Base-by-base conservation (phyloP, 1,140 invertebrate species). In the Drosophila gunungcola region DNA sequence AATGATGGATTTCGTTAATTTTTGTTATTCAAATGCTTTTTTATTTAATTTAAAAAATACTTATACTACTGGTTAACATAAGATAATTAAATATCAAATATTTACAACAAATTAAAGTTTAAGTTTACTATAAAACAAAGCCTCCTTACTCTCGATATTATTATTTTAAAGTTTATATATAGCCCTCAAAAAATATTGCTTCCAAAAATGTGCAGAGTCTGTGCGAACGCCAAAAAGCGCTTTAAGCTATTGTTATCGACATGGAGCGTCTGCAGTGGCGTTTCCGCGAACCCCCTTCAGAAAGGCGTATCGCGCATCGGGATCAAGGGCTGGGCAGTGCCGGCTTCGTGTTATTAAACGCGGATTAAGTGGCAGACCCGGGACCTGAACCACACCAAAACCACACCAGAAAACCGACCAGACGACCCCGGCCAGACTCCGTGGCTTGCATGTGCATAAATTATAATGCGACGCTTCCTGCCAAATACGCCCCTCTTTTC, bases 391-490 rank as follows among this genome's bases (percentile, higher is more conserved):
- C 64, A 11, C 36, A 29, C 34, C 21, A 29, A 70, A 69, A 70
- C 64, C 64, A 32, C 64, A 69, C 42, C 49, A 55, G 49, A 70
- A 48, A 67, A 67, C 42, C 64, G 36, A 25, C 42, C 64, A 69
- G 64, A 69, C 64, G 60, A 68, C 36, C 49, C 67, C 51, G 64
- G 43, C 69, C 83, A 88, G 84, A 89, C 83, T 83, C 84, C 83
- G 68, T 77, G 75, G 83, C 79, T 88, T 88, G 84, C 83, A 88
- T 88, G 83, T 63, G 84, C 83, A 86, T 86, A 86, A 86, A 86
- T 86, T 86, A 86, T 83, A 79, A 80, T 83, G 75, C 69, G 80
- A 73, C 72, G 75, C 65, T 79, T 69, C 53, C 78, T 65, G 58
- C 77, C 62, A 62, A 57, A 73, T 73, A 82, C 83, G 74, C 74